Percentiles rank a stretch among this genome's conserved stretches.
Evolutionary conservation across 2,888 invertebrate species (phyloP).

Genomic region (Sinelater perroti): DNA sequence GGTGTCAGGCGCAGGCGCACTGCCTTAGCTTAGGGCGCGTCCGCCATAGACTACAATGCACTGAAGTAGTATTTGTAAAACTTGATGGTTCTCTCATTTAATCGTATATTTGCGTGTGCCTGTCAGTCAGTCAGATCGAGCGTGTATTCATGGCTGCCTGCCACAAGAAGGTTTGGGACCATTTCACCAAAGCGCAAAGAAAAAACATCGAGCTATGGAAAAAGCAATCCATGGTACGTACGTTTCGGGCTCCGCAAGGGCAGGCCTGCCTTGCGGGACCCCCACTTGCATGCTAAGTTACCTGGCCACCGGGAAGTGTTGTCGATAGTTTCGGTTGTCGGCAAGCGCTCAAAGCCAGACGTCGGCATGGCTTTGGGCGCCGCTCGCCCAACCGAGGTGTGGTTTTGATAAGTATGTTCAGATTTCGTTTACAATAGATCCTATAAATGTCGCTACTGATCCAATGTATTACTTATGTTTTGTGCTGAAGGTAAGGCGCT

Average conservation of each 20-base stretch:
- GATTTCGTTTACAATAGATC: conserved; percentile 4
- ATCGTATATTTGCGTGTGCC: conserved; percentile 60
- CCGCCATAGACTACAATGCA: background rate
- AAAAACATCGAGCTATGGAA: conserved; percentile 99
- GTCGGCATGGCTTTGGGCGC: too few relatives aligned
- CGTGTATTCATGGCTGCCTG: conserved; percentile 94
- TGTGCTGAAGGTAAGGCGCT: conserved; percentile 5
- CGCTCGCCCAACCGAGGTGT: conserved; percentile 18
- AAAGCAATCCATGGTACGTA: conserved; percentile 92
- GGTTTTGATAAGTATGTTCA: conserved; percentile 23
- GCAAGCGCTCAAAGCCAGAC: background rate
- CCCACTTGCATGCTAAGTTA: conserved; percentile 45
- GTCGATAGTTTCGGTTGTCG: background rate
- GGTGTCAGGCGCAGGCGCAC: too few relatives aligned
- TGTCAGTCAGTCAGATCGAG: conserved; percentile 98
- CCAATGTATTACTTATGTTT: conserved; percentile 6
- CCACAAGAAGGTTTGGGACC: conserved; percentile 99
- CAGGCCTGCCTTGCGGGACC: background rate
- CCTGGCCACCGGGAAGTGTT: conserved; percentile 10
- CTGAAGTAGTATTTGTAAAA: conserved; percentile 20
- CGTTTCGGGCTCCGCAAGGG: conserved; percentile 31
- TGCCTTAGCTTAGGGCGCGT: too few relatives aligned
- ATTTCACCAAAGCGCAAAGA: conserved; percentile 98
- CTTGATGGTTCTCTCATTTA: conserved; percentile 46
- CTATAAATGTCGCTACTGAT: conserved; percentile 3